Evolutionary conservation across 2,888 invertebrate species (phyloP).

Genomic region (Diachrysia chrysitis): DNA sequence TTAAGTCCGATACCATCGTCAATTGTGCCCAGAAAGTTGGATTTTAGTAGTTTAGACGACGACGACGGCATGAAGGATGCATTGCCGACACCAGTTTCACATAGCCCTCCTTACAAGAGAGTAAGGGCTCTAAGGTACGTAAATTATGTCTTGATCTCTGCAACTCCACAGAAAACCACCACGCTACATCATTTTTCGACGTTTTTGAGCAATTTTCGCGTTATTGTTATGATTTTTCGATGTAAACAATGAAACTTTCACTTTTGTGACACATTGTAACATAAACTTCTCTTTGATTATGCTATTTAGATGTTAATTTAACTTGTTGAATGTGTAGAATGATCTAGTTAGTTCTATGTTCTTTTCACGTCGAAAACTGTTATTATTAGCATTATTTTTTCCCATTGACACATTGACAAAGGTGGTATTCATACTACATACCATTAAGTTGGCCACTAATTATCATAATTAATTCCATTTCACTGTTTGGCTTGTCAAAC

Average conservation of each 20-base stretch:
- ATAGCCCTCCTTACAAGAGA: constrained; percentile 89
- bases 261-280: constrained; percentile 16
- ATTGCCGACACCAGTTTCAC: constrained; percentile 74
- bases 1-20: constrained; percentile 88
- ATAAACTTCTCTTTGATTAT: constrained; percentile 26
- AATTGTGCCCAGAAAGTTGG: constrained; percentile 90
- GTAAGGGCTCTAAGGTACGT: constrained; percentile 89
- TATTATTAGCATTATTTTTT: not conserved
- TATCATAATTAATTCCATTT: constrained; percentile 1
- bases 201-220: not conserved
- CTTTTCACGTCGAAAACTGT: not conserved
- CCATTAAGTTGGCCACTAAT: not conserved
- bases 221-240: constrained; percentile 8
- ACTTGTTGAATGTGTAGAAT: constrained; percentile 3
- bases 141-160: constrained; percentile 50
- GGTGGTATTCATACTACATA: not conserved
- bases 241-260: constrained; percentile 42
- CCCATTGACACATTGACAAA: not conserved
- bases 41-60: constrained; percentile 86
- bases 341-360: constrained; percentile 6
- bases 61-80: constrained; percentile 80
- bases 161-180: constrained; percentile 62
- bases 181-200: constrained; percentile 55
- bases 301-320: constrained; percentile 19
- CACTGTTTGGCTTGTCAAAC: not conserved